phyloP scores from a whole-genome alignment of 1,140 invertebrate species.

The Physella acuta region DNA sequence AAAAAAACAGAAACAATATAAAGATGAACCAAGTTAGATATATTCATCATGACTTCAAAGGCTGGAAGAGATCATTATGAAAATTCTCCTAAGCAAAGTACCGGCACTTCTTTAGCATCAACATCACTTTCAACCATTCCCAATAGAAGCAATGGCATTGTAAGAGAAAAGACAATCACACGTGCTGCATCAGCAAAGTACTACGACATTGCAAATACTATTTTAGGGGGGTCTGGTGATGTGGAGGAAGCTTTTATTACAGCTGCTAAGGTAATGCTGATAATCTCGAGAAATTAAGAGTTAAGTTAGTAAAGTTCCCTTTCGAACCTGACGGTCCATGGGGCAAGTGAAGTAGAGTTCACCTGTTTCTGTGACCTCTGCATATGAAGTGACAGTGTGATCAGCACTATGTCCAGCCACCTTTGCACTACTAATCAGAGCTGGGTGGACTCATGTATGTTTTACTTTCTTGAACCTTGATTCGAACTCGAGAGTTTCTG shows the following conservation, averaged over 20 bases:
- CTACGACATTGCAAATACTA: slow-evolving; percentile 53
- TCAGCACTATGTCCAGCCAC: too few species aligned
- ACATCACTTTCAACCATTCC: slow-evolving; percentile 1
- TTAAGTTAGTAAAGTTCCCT: too few species aligned
- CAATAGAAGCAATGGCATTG: neutral
- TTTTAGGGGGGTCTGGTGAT: slow-evolving; percentile 44
- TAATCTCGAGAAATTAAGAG: neutral
- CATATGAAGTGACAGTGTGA: too few species aligned
- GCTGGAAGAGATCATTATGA: neutral
- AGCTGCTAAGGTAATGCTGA: slow-evolving; percentile 43
- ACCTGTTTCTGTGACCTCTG: too few species aligned
- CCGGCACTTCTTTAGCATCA: neutral
- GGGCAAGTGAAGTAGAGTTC: too few species aligned
- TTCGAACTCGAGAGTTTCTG: neutral
- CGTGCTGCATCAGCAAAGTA: slow-evolving; percentile 33
- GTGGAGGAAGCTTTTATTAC: slow-evolving; percentile 48
- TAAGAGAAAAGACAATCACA: slow-evolving; percentile 2
- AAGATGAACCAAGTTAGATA: neutral
- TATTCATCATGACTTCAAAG: slow-evolving; percentile 7
- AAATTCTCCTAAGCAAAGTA: neutral
- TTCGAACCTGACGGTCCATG: too few species aligned
- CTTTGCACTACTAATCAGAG: too few species aligned
- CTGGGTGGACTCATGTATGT: too few species aligned
- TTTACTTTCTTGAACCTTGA: too few species aligned
- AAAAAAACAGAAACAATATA: neutral